Evolutionary conservation across 2,797 vertebrate species (phyloP), one percentile per base, ranked within the genome.

Genomic region (Pipistrellus nathusii): DNA sequence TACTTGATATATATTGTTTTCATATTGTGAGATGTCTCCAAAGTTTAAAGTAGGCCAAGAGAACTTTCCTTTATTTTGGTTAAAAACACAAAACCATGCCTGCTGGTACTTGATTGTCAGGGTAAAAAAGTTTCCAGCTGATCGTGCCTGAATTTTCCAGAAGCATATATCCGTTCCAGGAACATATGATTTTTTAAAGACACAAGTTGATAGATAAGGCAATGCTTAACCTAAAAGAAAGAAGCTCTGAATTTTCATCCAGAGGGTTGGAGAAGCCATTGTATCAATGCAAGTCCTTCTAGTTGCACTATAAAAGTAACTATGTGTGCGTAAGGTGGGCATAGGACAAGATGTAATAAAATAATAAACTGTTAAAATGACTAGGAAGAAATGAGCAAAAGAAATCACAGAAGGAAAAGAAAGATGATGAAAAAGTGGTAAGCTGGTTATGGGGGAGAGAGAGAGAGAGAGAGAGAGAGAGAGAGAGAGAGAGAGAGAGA

Each of bases 121-220:
- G 23, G 12, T 57, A 72, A 75, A 86, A n/a, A 59, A 5, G 0
- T 81, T 84, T 87, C 6, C 15, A 53, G 53, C 25, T 91, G 20
- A 32, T 82, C 38, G 57, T 72, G 35, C 72, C n/a, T 77, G 91
- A 4, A 46, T 85, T 38, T 85, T 87, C 12, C 48, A 59, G 72
- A 90, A 83, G n/a, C 81, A 75, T 51, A 69, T 87, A 25, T 68
- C 13, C 23, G 44, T 88, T 85, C 27, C 6, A 62, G 62, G 76
- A 86, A 27, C 32, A 44, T 32, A 57, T n/a, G 15, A 44, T 76
- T 41, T 85, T 88, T 88, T 94, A 51, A 75, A 94, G 84, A 88
- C 27, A 84, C 13, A 86, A 86, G 5, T 87, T 82, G 15, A 9
- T 72, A 17, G 14, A 23, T 91, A 72, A 93, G 32, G 23, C 5